Conservation (phyloP, 2,888 invertebrate species). For the Nomada fabriciana region DNA sequence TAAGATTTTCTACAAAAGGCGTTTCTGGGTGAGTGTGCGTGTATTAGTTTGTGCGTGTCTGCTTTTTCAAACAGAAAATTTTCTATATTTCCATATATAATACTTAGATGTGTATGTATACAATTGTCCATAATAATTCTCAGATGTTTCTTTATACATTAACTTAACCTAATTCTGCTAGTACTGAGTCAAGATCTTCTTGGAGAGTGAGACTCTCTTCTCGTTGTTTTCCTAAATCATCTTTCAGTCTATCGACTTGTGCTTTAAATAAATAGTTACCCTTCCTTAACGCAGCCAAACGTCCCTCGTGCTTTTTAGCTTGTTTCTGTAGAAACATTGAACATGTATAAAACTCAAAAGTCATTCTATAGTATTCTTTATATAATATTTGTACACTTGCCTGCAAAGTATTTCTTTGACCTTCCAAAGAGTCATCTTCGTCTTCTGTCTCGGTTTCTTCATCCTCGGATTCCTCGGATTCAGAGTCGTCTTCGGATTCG, state of each 20-base stretch:
- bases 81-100: conserved; percentile 70
- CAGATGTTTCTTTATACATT: conserved; percentile 33
- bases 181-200: conserved; percentile 93
- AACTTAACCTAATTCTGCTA: conserved; percentile 92
- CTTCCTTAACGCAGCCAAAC: conserved; percentile 92
- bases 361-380: background rate
- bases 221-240: conserved; percentile 93
- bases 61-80: conserved; percentile 56
- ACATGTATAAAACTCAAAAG: background rate
- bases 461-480: conserved; percentile 84
- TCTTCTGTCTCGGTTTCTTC: conserved; percentile 87
- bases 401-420: conserved; percentile 80
- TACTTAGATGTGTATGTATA: conserved; percentile 69
- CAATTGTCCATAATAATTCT: conserved; percentile 61
- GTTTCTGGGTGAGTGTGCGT: conserved; percentile 54
- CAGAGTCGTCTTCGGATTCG: conserved; percentile 86
- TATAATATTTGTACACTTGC: conserved; percentile 67
- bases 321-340: conserved; percentile 78
- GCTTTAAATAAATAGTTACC: conserved; percentile 95
- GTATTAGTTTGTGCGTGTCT: conserved; percentile 53
- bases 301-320: conserved; percentile 91
- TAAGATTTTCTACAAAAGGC: conserved; percentile 47
- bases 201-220: conserved; percentile 91
- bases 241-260: conserved; percentile 94
- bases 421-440: conserved; percentile 84